phyloP scores from a whole-genome alignment of 2,113 vertebrate species.

The Xiphophorus couchianus region DNA sequence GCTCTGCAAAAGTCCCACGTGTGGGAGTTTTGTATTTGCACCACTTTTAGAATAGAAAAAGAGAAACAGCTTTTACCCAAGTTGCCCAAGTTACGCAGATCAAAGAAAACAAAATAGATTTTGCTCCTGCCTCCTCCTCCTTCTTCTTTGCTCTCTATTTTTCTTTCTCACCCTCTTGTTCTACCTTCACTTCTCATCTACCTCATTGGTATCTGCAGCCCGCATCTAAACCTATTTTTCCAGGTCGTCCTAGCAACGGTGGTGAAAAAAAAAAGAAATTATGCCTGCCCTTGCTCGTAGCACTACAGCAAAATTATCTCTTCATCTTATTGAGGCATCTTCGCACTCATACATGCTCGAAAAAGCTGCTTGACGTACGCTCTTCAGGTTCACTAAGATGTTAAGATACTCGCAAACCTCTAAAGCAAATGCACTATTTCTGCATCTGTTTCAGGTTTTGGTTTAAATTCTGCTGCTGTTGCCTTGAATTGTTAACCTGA shows the following conservation, averaged over 20 bases:
- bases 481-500: slow-evolving; percentile 18
- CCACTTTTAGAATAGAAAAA: slow-evolving; percentile 26
- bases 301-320: slow-evolving; percentile 67
- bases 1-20: slow-evolving; percentile 48
- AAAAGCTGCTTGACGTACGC: slow-evolving; percentile 19
- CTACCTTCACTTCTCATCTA: slow-evolving; percentile 57
- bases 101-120: slow-evolving; percentile 51
- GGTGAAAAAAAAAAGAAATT: slow-evolving; percentile 56
- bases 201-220: slow-evolving; percentile 71
- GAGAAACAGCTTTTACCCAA: slow-evolving; percentile 24
- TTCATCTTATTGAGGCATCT: slow-evolving; percentile 73
- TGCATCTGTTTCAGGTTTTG: slow-evolving; percentile 18
- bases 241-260: slow-evolving; percentile 78
- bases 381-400: slow-evolving; percentile 50
- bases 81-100: slow-evolving; percentile 41
- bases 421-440: slow-evolving; percentile 51
- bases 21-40: slow-evolving; percentile 28
- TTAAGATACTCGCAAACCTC: slow-evolving; percentile 42
- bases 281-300: slow-evolving; percentile 62
- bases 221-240: slow-evolving; percentile 80
- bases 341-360: slow-evolving; percentile 44
- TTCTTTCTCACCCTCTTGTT: slow-evolving; percentile 31
- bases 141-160: slow-evolving; percentile 21
- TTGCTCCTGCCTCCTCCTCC: slow-evolving; percentile 26
- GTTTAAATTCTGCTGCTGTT: slow-evolving; percentile 12